A percentile compares a stretch with the other conserved stretches of the same genome.
Conservation (phyloP, 2,797 vertebrate genomes). For the Esox masquinongy region DNA sequence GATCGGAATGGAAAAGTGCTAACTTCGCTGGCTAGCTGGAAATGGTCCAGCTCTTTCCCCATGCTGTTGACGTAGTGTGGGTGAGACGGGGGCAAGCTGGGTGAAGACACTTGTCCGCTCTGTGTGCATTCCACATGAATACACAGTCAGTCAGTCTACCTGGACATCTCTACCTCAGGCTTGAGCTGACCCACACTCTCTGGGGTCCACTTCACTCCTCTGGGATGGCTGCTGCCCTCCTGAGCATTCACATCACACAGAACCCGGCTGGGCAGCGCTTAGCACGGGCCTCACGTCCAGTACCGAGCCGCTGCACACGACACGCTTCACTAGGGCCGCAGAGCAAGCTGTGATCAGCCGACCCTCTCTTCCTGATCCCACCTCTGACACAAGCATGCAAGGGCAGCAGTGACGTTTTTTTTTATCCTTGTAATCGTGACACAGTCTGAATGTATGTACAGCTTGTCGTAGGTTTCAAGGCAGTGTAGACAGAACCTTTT, state of each 20-base stretch:
- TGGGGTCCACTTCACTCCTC: not conserved
- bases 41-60: not conserved
- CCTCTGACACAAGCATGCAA: constrained; percentile 1
- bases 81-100: not conserved
- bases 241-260: constrained; percentile 13
- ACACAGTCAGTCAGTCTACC: constrained; percentile 3
- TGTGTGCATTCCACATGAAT: constrained; percentile 7
- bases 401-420: not conserved
- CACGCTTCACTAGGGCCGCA: constrained; percentile 4
- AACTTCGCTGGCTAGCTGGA: not conserved
- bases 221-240: constrained; percentile 1
- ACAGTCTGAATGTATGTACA: no score
- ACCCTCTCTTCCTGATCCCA: not conserved
- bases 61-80: not conserved
- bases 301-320: not conserved
- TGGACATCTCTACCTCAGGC: constrained; percentile 1
- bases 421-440: not conserved
- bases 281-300: constrained; percentile 25
- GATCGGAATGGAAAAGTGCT: no score
- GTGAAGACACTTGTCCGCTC: not conserved
- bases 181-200: not conserved
- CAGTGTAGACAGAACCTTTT: no score
- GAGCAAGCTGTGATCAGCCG: constrained; percentile 6
- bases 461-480: no score
- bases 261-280: not conserved